phyloP scores from a whole-genome alignment of 2,797 vertebrate genomes.

The Galagoides demidoff region DNA sequence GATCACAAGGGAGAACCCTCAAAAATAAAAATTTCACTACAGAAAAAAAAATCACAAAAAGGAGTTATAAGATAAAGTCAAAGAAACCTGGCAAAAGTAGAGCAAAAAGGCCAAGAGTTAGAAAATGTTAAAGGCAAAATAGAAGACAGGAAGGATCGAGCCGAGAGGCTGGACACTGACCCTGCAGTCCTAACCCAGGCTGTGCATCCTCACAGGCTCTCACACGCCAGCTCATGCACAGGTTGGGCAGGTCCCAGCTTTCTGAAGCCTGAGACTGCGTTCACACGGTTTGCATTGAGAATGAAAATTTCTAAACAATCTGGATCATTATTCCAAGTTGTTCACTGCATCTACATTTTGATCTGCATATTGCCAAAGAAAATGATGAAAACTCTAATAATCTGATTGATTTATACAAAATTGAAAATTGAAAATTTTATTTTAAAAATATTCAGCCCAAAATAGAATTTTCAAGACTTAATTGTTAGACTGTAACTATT shows the following conservation, averaged over 20 bases:
- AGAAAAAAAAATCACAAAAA: not conserved
- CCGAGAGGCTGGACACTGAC: rapidly evolving
- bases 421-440: not conserved
- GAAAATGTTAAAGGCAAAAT: not conserved
- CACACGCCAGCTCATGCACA: no score
- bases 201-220: rapidly evolving
- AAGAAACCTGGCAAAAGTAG: not conserved
- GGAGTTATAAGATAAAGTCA: not conserved
- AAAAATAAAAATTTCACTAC: not conserved
- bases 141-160: not conserved
- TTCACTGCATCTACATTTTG: not conserved
- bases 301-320: not conserved
- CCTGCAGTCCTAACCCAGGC: not conserved
- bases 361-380: not conserved
- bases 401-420: not conserved
- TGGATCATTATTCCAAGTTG: not conserved
- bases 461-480: not conserved
- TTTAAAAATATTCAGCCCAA: not conserved
- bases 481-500: not conserved
- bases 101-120: not conserved
- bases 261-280: not conserved
- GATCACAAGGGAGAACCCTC: not conserved
- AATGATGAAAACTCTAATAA: not conserved
- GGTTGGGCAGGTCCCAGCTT: not conserved
- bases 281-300: not conserved